Evolutionary conservation across 2,888 invertebrate genomes (phyloP).

Genomic region (Perizoma flavofasciatum): DNA sequence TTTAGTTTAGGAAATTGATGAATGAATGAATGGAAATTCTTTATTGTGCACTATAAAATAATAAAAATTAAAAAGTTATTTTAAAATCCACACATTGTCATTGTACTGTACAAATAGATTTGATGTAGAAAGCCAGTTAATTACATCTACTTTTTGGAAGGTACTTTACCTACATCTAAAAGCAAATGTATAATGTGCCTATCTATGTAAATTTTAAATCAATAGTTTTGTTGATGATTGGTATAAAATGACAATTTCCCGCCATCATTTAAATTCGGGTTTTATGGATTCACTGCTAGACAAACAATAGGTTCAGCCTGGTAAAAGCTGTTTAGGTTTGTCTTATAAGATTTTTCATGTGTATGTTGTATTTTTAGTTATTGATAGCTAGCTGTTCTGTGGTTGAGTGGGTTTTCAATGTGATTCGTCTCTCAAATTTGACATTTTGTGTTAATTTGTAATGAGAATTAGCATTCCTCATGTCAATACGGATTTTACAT

Average conservation of each 20-base stretch:
- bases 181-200: too few relatives aligned
- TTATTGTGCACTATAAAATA: too few relatives aligned
- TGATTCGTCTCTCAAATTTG: conserved; percentile 84
- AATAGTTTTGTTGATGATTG: too few relatives aligned
- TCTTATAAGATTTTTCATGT: conserved; percentile 31
- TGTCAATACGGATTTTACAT: conserved; percentile 85
- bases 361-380: conserved; percentile 84
- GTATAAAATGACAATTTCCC: too few relatives aligned
- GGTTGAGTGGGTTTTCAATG: conserved; percentile 81
- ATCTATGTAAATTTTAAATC: too few relatives aligned
- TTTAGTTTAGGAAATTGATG: conserved; percentile 45
- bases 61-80: too few relatives aligned
- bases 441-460: conserved; percentile 83
- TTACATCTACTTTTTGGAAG: too few relatives aligned
- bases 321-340: conserved; percentile 56
- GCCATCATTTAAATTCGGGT: too few relatives aligned
- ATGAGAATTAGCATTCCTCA: conserved; percentile 85
- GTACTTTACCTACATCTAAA: too few relatives aligned
- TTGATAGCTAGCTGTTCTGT: conserved; percentile 13
- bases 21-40: conserved; percentile 18
- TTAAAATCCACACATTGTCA: not conserved
- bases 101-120: too few relatives aligned
- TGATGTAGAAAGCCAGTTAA: not conserved
- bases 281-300: too few relatives aligned
- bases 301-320: too few relatives aligned